These are phyloP conservation scores for Acronicta aceris DNA, from an alignment of 2,888 invertebrate species.

Conservation along the genomic window DNA sequence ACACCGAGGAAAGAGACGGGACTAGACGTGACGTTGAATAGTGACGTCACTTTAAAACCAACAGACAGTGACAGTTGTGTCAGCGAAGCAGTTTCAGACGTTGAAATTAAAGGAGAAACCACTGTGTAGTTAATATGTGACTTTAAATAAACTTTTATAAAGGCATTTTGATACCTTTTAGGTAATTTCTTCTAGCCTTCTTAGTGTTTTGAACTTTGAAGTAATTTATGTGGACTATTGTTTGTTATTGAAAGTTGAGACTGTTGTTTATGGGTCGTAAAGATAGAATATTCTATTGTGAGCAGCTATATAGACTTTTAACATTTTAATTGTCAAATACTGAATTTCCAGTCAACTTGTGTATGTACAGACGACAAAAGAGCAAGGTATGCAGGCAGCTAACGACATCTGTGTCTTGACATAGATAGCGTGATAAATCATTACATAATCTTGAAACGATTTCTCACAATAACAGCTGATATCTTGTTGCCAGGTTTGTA, in stretches of 20 bases:
- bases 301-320: conserved; percentile 28
- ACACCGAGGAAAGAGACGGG: conserved; percentile 70
- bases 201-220: conserved; percentile 40
- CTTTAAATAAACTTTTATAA: conserved; percentile 25
- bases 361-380: not conserved
- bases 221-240: conserved; percentile 33
- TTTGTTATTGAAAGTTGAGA: conserved; percentile 39
- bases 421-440: too few relatives aligned
- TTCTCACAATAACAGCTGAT: too few relatives aligned
- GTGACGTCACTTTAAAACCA: conserved; percentile 83
- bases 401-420: too few relatives aligned
- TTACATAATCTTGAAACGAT: too few relatives aligned
- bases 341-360: not conserved
- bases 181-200: conserved; percentile 38
- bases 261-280: conserved; percentile 33
- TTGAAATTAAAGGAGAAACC: conserved; percentile 79
- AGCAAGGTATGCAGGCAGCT: too few relatives aligned
- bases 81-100: conserved; percentile 83
- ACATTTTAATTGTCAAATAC: conserved; percentile 14
- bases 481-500: too few relatives aligned
- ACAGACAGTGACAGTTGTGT: conserved; percentile 85
- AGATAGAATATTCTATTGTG: conserved; percentile 20
- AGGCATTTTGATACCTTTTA: conserved; percentile 52
- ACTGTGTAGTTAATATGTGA: conserved; percentile 67
- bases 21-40: conserved; percentile 79